phyloP scores from a whole-genome alignment of 1,140 invertebrate species.

The Cydia splendana region DNA sequence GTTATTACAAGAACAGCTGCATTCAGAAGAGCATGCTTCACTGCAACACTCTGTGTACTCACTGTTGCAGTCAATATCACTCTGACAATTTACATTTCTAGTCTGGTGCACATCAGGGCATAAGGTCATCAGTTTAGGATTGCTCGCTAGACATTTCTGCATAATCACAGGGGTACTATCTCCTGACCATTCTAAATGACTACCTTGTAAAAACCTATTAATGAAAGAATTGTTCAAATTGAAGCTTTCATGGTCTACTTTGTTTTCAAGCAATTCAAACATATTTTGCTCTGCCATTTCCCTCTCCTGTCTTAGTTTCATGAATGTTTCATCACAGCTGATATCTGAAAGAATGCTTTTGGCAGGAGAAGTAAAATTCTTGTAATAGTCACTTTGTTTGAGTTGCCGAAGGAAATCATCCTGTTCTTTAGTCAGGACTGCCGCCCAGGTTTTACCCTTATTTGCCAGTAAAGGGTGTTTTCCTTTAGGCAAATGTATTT shows the following conservation, averaged over 20 bases:
- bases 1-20: conserved; percentile 68
- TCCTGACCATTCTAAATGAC: conserved; percentile 68
- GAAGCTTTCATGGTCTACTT: conserved; percentile 85
- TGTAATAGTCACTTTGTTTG: conserved; percentile 71
- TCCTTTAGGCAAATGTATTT: conserved; percentile 37
- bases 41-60: conserved; percentile 67
- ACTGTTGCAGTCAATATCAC: conserved; percentile 58
- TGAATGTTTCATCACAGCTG: conserved; percentile 70
- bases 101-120: conserved; percentile 44
- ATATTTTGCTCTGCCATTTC: conserved; percentile 83
- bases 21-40: conserved; percentile 58
- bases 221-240: conserved; percentile 85
- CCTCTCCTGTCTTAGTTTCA: conserved; percentile 68
- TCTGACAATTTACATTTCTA: conserved; percentile 52
- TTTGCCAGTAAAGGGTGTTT: conserved; percentile 49
- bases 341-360: conserved; percentile 61
- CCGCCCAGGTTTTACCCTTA: conserved; percentile 67
- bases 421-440: conserved; percentile 72
- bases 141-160: conserved; percentile 64
- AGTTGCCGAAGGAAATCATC: conserved; percentile 68
- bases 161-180: conserved; percentile 70
- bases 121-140: conserved; percentile 64
- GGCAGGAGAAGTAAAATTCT: conserved; percentile 64
- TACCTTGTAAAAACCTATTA: conserved; percentile 76
- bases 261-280: conserved; percentile 87